Base-by-base conservation (phyloP, 2,113 vertebrate species). In the Percina caprodes region DNA sequence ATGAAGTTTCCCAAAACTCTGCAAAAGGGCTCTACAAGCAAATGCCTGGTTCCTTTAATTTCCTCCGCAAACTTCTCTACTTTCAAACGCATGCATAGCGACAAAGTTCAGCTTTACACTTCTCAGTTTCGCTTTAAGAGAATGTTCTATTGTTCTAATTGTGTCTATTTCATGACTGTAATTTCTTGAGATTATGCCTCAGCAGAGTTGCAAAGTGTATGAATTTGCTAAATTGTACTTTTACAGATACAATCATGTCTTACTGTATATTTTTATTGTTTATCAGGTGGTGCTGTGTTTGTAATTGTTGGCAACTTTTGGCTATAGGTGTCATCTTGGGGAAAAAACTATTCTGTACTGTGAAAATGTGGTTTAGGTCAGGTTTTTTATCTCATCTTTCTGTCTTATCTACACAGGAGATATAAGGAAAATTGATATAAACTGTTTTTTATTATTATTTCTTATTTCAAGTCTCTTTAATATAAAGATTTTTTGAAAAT, bases 11-110 rank as follows among this genome's bases (percentile, higher is more conserved):
- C 61, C 94, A 93, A 63, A 95, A 93, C 79, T 94, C 93, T 2
- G 95, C 94, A 70, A 97, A 94, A 92, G 97, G 96, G 2, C 54
- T 58, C 62, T 98, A 94, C 93, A 99, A 99, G 83, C 98, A 99
- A 93, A 99, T 98, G 51, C 97, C 98, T 0, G 97, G 97, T 39
- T 97, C 94, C 21, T 97, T 99, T 89, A 98, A 97, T 84, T 99
- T 97, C 69, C 97, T 99, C 33, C 97, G 97, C 54, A 99, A 98
- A 81, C 95, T 78, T 24, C 91, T 99, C 78, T 96, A 96, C 90
- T 99, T 99, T 68, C 42, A 61, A 72, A 45, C 65, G 78, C 89
- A 1, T 91, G 3, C 42, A 2, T 74, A 82, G 35, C 6, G 1
- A 45, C 49, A 42, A 46, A 65, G 16, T 66, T 59, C 18, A 51